phyloP scores from a whole-genome alignment of 2,113 vertebrate species.

The Oreocharis arfaki region DNA sequence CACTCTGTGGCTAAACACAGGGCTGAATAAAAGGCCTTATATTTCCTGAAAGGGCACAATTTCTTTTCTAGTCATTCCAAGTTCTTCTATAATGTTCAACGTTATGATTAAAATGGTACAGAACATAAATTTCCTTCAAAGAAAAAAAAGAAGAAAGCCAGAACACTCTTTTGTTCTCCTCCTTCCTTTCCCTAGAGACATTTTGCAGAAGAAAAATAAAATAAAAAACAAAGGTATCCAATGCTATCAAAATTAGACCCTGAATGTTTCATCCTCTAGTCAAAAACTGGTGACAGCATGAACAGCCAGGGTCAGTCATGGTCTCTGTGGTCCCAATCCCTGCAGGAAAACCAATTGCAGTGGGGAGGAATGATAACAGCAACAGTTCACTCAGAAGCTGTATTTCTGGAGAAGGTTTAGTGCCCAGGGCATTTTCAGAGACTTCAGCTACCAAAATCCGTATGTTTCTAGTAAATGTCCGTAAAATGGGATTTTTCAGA shows the following conservation, averaged over 20 bases:
- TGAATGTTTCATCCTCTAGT: neutral
- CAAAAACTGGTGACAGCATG: neutral
- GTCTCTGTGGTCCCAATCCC: neutral
- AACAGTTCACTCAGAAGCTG: neutral
- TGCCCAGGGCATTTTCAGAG: neutral
- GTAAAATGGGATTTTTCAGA: conserved; percentile 5
- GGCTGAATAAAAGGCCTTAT: neutral
- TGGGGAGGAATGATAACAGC: neutral
- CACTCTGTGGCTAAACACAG: neutral
- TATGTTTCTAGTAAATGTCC: neutral
- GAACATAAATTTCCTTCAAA: neutral
- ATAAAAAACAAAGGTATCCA: neutral
- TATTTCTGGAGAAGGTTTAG: neutral
- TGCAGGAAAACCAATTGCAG: neutral
- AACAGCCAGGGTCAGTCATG: neutral
- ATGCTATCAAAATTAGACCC: neutral
- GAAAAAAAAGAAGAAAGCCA: neutral
- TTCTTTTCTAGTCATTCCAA: neutral
- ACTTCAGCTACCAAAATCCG: neutral
- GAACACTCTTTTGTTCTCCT: neutral
- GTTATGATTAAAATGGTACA: neutral
- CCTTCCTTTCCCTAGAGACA: neutral
- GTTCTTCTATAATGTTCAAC: neutral
- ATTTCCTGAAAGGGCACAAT: neutral
- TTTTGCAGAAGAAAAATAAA: neutral